phyloP scores from a whole-genome alignment of 2,888 invertebrate genomes.

The Drosophila bunnanda region DNA sequence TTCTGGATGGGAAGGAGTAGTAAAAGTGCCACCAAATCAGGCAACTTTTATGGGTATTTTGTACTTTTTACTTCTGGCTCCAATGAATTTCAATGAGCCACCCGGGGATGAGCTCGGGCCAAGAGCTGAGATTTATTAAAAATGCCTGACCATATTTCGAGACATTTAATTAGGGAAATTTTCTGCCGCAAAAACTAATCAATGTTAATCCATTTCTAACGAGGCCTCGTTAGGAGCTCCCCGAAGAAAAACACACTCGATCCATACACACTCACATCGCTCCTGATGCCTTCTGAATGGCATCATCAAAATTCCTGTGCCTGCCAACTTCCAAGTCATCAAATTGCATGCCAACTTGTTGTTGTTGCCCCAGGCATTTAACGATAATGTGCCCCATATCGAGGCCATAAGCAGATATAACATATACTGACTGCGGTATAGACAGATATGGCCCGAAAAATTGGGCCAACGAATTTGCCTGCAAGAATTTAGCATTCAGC shows the following conservation, averaged over 20 bases:
- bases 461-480: constrained; percentile 43
- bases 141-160: constrained; percentile 36
- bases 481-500: constrained; percentile 26
- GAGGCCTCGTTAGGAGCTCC: constrained; percentile 63
- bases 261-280: constrained; percentile 5
- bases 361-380: constrained; percentile 66
- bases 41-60: constrained; percentile 36
- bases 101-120: constrained; percentile 11
- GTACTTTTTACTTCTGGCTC: constrained; percentile 27
- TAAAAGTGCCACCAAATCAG: constrained; percentile 28
- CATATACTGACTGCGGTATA: constrained; percentile 42
- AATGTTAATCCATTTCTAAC: constrained; percentile 78
- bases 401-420: constrained; percentile 66
- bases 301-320: constrained; percentile 67
- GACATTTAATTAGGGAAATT: constrained; percentile 61
- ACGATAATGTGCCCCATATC: constrained; percentile 75
- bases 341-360: constrained; percentile 71
- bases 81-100: constrained; percentile 70
- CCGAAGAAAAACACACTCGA: constrained; percentile 23
- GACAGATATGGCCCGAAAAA: constrained; percentile 48
- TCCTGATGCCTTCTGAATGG: constrained; percentile 38
- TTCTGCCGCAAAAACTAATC: constrained; percentile 61
- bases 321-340: constrained; percentile 66
- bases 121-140: constrained; percentile 64
- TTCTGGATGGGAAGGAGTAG: not conserved